These are phyloP conservation scores for human DNA, from an alignment of 2,113 vertebrate genomes.

Conservation along the genomic window DNA sequence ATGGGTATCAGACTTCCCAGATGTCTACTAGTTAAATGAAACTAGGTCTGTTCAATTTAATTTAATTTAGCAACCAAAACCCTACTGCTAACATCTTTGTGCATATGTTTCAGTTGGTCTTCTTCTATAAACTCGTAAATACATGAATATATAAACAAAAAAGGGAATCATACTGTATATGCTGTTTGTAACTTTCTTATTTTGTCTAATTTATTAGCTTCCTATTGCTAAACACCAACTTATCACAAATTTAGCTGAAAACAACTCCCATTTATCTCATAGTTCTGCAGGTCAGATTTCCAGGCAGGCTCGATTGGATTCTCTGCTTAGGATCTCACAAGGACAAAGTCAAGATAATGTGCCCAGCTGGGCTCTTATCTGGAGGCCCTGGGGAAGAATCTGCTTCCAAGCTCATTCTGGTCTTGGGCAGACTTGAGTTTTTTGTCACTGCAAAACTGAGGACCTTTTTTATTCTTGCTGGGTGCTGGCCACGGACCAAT, in stretches of 20 bases:
- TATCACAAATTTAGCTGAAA: background rate
- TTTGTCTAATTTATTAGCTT: background rate
- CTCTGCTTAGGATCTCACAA: background rate
- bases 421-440: background rate
- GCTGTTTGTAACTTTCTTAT: background rate
- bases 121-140: background rate
- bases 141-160: background rate
- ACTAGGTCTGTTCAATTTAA: background rate
- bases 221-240: background rate
- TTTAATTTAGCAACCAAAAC: background rate
- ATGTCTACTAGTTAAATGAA: background rate
- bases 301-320: background rate
- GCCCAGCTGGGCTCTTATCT: background rate
- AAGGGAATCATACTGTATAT: background rate
- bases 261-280: background rate
- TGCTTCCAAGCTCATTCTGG: background rate
- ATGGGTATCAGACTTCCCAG: background rate
- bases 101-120: background rate
- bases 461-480: background rate
- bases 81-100: background rate
- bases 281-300: background rate
- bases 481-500: background rate
- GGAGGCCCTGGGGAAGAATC: background rate
- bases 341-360: background rate
- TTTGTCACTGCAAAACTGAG: background rate